phyloP scores from a whole-genome alignment of 2,797 vertebrate genomes.

The Leptatherina wallacei region DNA sequence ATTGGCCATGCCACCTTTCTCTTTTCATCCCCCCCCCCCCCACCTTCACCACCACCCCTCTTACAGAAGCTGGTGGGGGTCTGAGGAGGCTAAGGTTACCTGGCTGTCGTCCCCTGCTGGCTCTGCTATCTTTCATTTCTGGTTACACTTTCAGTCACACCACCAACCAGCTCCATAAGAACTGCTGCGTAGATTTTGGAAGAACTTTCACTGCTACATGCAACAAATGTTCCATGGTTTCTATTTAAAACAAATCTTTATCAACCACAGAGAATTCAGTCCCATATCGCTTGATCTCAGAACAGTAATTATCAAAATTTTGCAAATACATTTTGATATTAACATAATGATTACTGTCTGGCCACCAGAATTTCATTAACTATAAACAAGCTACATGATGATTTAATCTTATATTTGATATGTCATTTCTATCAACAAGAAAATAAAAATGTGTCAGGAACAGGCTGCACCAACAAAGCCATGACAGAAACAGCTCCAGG shows the following conservation, averaged over 20 bases:
- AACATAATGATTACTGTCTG: conserved; percentile 47
- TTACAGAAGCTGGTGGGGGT: conserved; percentile 68
- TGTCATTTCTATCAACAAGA: conserved; percentile 23
- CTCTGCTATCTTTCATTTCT: conserved; percentile 51
- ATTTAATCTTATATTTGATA: conserved; percentile 32
- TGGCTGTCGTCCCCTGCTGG: conserved; percentile 55
- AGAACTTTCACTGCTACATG: conserved; percentile 10
- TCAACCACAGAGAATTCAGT: conserved; percentile 12
- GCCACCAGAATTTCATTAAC: conserved; percentile 45
- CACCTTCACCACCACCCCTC: conserved; percentile 34
- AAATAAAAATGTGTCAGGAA: conserved; percentile 39
- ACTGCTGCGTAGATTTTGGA: conserved; percentile 16
- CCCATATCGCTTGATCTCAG: neutral
- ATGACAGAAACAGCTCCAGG: conserved; percentile 41
- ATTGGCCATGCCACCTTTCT: conserved; percentile 62
- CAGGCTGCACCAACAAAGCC: conserved; percentile 30
- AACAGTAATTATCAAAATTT: conserved; percentile 37
- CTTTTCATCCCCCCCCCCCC: conserved; percentile 40
- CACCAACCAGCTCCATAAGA: neutral
- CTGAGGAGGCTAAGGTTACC: conserved; percentile 74
- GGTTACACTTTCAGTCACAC: conserved; percentile 33
- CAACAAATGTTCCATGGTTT: neutral
- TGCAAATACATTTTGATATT: conserved; percentile 50
- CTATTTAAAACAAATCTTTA: neutral
- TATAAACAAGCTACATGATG: conserved; percentile 31